Percentiles rank a stretch among this genome's conserved stretches.
These are phyloP conservation scores for Aphelenchoides avenae DNA, from an alignment of 1,140 invertebrate genomes.

Conservation along the genomic window DNA sequence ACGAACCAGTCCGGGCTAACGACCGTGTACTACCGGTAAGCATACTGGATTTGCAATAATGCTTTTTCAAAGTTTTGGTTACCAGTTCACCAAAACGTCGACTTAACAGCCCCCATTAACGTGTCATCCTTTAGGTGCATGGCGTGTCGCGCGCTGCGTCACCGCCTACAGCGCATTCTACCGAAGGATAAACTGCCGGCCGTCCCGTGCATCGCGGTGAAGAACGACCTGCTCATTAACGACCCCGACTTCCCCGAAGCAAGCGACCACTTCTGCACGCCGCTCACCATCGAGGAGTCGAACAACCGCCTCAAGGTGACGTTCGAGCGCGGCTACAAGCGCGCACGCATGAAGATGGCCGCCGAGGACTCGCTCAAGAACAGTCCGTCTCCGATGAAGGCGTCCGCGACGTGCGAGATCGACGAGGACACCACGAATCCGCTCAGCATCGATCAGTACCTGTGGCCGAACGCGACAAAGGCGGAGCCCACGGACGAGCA, in stretches of 20 bases:
- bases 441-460: conserved; percentile 15
- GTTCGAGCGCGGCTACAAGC: conserved; percentile 44
- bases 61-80: too few relatives aligned
- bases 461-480: conserved; percentile 14
- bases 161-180: conserved; percentile 42
- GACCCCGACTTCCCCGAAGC: conserved; percentile 49
- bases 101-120: too few relatives aligned
- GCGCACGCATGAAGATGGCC: conserved; percentile 47
- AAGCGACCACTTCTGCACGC: conserved; percentile 41
- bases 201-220: conserved; percentile 45
- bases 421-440: conserved; percentile 12
- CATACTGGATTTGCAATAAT: too few relatives aligned
- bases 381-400: neutral
- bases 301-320: conserved; percentile 46
- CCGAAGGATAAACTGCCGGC: conserved; percentile 43
- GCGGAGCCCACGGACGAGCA: conserved; percentile 1
- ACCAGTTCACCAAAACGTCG: too few relatives aligned
- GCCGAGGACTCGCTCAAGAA: conserved; percentile 26
- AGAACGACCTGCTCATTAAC: conserved; percentile 48
- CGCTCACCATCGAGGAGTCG: conserved; percentile 43
- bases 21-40: conserved; percentile 46
- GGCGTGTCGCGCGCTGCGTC: conserved; percentile 45
- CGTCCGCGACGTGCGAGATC: conserved; percentile 17
- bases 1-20: conserved; percentile 46
- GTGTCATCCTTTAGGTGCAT: conserved; percentile 38